These are phyloP conservation scores for Nettapus auritus DNA, from an alignment of 2,113 vertebrate species.

Conservation along the genomic window DNA sequence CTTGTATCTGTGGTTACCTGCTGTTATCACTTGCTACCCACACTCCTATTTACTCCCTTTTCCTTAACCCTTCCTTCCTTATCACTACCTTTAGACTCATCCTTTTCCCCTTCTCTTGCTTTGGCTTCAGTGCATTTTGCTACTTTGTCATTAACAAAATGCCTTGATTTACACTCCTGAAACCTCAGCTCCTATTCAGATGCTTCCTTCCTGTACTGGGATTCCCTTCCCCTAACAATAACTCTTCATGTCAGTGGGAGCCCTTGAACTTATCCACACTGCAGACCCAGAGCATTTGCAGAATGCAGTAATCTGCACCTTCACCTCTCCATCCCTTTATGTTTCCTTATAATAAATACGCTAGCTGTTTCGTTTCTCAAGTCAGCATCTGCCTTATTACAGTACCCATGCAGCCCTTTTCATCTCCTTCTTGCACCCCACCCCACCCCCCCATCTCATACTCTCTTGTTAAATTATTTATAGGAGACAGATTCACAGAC, in stretches of 20 bases:
- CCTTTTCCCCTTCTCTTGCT: not conserved
- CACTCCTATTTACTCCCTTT: not conserved
- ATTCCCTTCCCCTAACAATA: not conserved
- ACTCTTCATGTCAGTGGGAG: not conserved
- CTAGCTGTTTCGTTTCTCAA: not conserved
- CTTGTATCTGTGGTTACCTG: not conserved
- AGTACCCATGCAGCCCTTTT: not conserved
- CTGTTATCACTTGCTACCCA: not conserved
- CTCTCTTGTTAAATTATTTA: conserved; percentile 80
- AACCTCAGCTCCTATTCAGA: not conserved
- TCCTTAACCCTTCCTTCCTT: not conserved
- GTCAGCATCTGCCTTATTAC: not conserved
- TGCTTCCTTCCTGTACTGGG: not conserved
- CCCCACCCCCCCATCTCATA: not conserved
- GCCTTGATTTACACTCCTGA: not conserved
- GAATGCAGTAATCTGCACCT: not conserved
- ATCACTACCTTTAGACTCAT: not conserved
- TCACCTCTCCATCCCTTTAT: not conserved
- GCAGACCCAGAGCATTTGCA: not conserved
- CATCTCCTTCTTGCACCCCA: not conserved
- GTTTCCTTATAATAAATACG: not conserved
- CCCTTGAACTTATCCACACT: not conserved
- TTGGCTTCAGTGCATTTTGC: not conserved
- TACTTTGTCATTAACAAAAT: not conserved
- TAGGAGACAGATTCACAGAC: conserved; percentile 71